Conservation (phyloP, 1,140 invertebrate genomes). For the Gonioctena quinquepunctata region DNA sequence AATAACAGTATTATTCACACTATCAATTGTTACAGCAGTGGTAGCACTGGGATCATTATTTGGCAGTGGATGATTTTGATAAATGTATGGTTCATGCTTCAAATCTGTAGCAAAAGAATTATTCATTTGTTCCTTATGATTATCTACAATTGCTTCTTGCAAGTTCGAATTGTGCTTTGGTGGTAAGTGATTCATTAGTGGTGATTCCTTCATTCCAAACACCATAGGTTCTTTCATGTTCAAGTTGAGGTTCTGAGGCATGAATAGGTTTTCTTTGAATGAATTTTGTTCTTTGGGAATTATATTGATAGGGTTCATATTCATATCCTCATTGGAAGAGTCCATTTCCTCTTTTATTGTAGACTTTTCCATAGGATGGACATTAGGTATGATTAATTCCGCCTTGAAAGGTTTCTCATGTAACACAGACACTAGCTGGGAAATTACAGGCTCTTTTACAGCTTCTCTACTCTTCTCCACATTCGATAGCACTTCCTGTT, state of each 20-base stretch:
- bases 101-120: slow-evolving; percentile 37
- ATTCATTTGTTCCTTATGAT: slow-evolving; percentile 43
- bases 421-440: slow-evolving; percentile 5
- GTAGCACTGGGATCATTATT: slow-evolving; percentile 13
- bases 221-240: slow-evolving; percentile 40
- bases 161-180: slow-evolving; percentile 39
- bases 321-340: slow-evolving; percentile 45
- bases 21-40: slow-evolving; percentile 12
- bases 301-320: slow-evolving; percentile 1
- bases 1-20: slow-evolving; percentile 48
- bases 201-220: slow-evolving; percentile 43
- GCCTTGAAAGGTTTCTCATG: slow-evolving; percentile 56
- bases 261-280: slow-evolving; percentile 47
- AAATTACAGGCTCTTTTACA: slow-evolving; percentile 18
- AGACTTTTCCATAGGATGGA: slow-evolving; percentile 61
- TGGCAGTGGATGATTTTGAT: slow-evolving; percentile 22
- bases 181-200: slow-evolving; percentile 38
- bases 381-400: slow-evolving; percentile 64
- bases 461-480: slow-evolving; percentile 49
- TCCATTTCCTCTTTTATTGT: slow-evolving; percentile 63
- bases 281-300: slow-evolving; percentile 9
- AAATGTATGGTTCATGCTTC: slow-evolving; percentile 33
- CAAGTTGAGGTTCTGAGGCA: slow-evolving; percentile 41
- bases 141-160: slow-evolving; percentile 26
- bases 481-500: slow-evolving; percentile 52